phyloP scores from a whole-genome alignment of 1,140 invertebrate species.

The Leptestheria dahalacensis region DNA sequence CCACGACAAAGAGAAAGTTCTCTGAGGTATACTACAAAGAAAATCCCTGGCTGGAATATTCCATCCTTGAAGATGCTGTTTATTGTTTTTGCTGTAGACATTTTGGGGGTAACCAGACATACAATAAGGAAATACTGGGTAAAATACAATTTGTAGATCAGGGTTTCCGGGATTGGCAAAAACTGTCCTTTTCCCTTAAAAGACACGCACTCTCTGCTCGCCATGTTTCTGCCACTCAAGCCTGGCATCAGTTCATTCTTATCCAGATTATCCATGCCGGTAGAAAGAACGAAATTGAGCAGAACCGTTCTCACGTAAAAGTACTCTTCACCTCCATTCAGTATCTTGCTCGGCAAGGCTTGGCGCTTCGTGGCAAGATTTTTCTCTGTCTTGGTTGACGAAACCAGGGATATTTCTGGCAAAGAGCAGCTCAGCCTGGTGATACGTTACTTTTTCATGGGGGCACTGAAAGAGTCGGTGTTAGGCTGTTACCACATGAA shows the following conservation, averaged over 20 bases:
- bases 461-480: neutral
- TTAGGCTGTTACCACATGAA: neutral
- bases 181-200: neutral
- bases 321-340: neutral
- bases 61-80: neutral
- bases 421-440: neutral
- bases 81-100: neutral
- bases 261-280: neutral
- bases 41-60: neutral
- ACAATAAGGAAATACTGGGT: neutral
- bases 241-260: neutral
- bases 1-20: neutral
- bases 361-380: neutral
- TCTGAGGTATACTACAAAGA: neutral
- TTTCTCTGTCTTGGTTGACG: neutral
- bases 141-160: neutral
- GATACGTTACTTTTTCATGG: neutral
- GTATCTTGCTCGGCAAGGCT: neutral
- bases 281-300: neutral
- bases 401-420: neutral
- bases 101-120: neutral
- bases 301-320: neutral
- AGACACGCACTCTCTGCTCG: neutral
- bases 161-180: neutral
- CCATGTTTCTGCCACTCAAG: neutral